phyloP scores from a whole-genome alignment of 2,113 vertebrate genomes.

The Panthera leo region DNA sequence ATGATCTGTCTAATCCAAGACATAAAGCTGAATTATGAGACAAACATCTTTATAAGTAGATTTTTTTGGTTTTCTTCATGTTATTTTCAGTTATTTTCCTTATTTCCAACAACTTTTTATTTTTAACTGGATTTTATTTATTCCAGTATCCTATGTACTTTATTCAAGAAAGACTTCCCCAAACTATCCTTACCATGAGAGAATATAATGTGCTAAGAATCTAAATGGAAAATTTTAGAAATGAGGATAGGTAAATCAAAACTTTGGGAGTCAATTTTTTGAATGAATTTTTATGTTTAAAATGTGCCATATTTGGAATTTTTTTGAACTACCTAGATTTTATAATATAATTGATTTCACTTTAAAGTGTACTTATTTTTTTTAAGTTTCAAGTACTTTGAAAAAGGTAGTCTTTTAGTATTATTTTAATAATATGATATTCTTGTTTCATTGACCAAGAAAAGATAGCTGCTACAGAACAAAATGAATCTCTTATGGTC shows the following conservation, averaged over 20 bases:
- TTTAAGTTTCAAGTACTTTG: neutral
- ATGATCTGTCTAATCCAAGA: slow-evolving; percentile 10
- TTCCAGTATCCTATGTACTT: neutral
- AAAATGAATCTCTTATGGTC: neutral
- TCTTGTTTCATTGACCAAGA: neutral
- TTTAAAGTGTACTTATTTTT: neutral
- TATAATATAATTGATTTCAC: neutral
- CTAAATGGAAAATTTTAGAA: neutral
- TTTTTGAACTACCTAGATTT: neutral
- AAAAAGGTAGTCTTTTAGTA: neutral
- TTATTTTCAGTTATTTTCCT: slow-evolving; percentile 1
- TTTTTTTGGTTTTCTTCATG: slow-evolving; percentile 60
- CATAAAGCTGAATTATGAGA: slow-evolving; percentile 58
- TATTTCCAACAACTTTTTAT: slow-evolving; percentile 15
- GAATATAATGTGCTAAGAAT: neutral
- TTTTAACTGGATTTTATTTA: neutral
- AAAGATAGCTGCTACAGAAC: neutral
- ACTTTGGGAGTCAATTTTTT: neutral
- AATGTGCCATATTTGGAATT: neutral
- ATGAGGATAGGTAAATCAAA: neutral
- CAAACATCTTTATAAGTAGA: neutral
- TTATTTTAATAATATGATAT: neutral
- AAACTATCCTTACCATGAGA: neutral
- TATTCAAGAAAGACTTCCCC: slow-evolving; percentile 42
- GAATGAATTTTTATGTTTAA: neutral